These are phyloP conservation scores for Paragorgia papillata DNA, from an alignment of 92 coral and sea anemone species.

Conservation along the genomic window DNA sequence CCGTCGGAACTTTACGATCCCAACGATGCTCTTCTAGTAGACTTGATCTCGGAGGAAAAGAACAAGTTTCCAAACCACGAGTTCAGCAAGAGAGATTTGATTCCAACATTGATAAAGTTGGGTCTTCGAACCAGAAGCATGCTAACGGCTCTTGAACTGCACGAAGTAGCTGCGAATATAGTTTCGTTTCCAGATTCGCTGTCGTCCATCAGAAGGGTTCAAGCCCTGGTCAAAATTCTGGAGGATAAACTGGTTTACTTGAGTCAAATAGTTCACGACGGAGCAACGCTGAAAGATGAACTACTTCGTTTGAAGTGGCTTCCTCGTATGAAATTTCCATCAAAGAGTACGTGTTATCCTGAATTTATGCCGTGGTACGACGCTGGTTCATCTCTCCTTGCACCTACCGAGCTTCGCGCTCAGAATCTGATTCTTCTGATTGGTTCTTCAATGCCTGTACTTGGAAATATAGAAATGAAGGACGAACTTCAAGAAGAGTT, in stretches of 20 bases:
- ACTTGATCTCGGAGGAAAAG: slow-evolving; percentile 62
- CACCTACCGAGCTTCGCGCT: slow-evolving; percentile 60
- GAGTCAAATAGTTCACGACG: slow-evolving; percentile 8
- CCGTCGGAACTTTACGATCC: slow-evolving; percentile 83
- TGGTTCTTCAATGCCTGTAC: slow-evolving; percentile 71
- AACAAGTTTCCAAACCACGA: slow-evolving; percentile 65
- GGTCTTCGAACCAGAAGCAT: slow-evolving; percentile 77
- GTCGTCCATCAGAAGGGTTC: slow-evolving; percentile 59
- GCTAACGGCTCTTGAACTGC: slow-evolving; percentile 71
- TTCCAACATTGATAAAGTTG: slow-evolving; percentile 50
- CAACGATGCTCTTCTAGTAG: slow-evolving; percentile 27
- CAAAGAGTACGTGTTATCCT: slow-evolving; percentile 66
- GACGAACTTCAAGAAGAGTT: slow-evolving; percentile 60
- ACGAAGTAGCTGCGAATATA: slow-evolving; percentile 71
- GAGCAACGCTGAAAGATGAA: slow-evolving; percentile 25
- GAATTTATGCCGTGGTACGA: slow-evolving; percentile 71
- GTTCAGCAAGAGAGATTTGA: slow-evolving; percentile 39
- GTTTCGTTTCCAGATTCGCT: slow-evolving; percentile 57
- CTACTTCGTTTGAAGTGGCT: slow-evolving; percentile 63
- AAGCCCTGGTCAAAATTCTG: slow-evolving; percentile 63
- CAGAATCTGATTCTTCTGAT: slow-evolving; percentile 51
- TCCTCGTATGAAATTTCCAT: slow-evolving; percentile 54
- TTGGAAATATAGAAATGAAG: slow-evolving; percentile 57
- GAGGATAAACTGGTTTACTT: slow-evolving; percentile 38
- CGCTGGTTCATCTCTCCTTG: slow-evolving; percentile 45